Evolutionary conservation across 1,140 invertebrate genomes (phyloP).

Genomic region (Philotrypesis tridentata): DNA sequence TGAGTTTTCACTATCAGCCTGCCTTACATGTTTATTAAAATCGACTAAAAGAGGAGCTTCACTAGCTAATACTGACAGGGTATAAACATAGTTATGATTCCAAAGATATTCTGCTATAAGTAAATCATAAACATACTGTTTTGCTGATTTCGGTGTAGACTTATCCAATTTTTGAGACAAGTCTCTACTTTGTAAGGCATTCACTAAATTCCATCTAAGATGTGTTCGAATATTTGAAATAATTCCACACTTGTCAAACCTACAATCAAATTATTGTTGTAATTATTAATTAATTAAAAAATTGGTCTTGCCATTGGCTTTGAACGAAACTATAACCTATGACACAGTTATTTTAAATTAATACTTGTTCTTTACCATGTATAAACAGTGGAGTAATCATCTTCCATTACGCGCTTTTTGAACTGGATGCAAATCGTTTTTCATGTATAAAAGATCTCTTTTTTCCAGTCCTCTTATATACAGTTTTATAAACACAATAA

Average conservation of each 20-base stretch:
- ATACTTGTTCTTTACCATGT: slow-evolving; percentile 59
- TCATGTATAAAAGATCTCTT: too few relatives aligned
- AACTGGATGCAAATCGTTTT: not conserved
- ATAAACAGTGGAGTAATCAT: slow-evolving; percentile 61
- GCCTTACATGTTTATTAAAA: slow-evolving; percentile 62
- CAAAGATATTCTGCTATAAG: slow-evolving; percentile 70
- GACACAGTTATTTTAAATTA: not conserved
- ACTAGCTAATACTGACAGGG: slow-evolving; percentile 70
- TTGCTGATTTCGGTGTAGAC: slow-evolving; percentile 62
- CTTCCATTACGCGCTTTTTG: slow-evolving; percentile 54
- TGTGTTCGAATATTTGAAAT: slow-evolving; percentile 70
- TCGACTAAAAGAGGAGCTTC: slow-evolving; percentile 69
- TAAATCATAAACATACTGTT: slow-evolving; percentile 70
- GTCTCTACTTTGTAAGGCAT: slow-evolving; percentile 67
- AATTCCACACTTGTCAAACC: slow-evolving; percentile 71
- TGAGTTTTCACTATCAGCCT: slow-evolving; percentile 26
- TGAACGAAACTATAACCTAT: slow-evolving; percentile 41
- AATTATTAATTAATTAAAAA: not conserved
- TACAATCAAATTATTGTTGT: slow-evolving; percentile 49
- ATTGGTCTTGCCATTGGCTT: too few relatives aligned
- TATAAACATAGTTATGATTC: slow-evolving; percentile 68
- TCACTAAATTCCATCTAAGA: slow-evolving; percentile 68
- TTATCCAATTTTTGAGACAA: slow-evolving; percentile 55
- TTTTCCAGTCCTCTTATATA: too few relatives aligned
- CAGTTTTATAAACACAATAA: too few relatives aligned